Evolutionary conservation across 1,140 invertebrate genomes (phyloP).

Genomic region (Zaprionus nigranus): DNA sequence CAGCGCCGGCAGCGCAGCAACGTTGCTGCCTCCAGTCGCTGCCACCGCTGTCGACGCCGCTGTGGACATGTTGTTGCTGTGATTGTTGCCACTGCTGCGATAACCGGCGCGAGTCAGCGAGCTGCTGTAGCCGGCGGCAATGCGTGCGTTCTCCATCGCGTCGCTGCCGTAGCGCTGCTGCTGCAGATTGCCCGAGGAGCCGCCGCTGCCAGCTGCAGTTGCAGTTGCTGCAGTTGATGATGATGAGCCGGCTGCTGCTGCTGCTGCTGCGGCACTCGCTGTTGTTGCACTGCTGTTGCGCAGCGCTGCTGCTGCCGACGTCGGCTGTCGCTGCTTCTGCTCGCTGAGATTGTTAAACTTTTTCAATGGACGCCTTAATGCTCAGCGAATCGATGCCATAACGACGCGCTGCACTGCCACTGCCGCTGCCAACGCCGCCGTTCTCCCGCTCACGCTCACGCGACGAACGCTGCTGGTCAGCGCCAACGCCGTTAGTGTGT

Average conservation of each 20-base stretch:
- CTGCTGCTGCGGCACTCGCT: background rate
- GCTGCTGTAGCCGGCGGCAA: slow-evolving; percentile 68
- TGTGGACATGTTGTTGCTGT: background rate
- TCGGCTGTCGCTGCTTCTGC: slow-evolving; percentile 60
- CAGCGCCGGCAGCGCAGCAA: slow-evolving; percentile 23
- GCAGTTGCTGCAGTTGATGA: background rate
- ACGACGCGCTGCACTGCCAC: slow-evolving; percentile 48
- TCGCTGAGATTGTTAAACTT: slow-evolving; percentile 79
- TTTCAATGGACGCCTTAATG: slow-evolving; percentile 81
- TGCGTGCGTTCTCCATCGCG: slow-evolving; percentile 54
- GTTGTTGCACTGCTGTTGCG: background rate
- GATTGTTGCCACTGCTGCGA: slow-evolving; percentile 41
- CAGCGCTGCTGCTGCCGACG: slow-evolving; percentile 3
- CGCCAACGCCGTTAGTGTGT: slow-evolving; percentile 53
- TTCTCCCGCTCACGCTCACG: slow-evolving; percentile 6
- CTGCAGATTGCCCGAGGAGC: slow-evolving; percentile 47
- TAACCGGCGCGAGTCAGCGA: slow-evolving; percentile 71
- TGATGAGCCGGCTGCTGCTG: background rate
- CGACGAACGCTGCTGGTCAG: slow-evolving; percentile 6
- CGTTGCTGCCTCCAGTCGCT: background rate
- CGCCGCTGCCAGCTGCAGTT: slow-evolving; percentile 51
- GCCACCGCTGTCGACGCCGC: slow-evolving; percentile 11
- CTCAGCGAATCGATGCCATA: slow-evolving; percentile 76
- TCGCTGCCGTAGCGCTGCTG: slow-evolving; percentile 74
- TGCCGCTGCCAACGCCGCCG: slow-evolving; percentile 3